Percentiles rank a stretch among this genome's conserved stretches.
Conservation (phyloP, 2,113 vertebrate species). For the Hydrochoerus hydrochaeris region DNA sequence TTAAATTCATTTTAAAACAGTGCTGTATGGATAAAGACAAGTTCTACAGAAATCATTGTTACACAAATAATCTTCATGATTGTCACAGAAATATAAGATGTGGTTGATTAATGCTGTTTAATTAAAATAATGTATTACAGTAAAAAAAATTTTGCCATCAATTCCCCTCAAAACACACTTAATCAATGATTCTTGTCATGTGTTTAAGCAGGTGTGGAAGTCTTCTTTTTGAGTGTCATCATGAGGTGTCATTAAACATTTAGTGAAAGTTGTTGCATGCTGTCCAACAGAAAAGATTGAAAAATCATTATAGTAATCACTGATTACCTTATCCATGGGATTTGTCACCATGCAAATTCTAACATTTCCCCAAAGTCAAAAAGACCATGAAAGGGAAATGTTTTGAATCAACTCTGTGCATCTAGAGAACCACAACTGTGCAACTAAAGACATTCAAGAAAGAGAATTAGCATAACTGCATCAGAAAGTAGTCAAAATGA, state of each 20-base stretch:
- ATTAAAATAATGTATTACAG: not conserved
- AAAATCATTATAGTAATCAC: not conserved
- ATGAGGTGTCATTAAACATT: not conserved
- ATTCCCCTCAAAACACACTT: not conserved
- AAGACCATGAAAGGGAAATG: no score
- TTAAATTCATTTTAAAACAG: not conserved
- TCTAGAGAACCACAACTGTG: no score
- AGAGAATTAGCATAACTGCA: no score
- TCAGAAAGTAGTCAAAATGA: no score
- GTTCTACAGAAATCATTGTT: not conserved
- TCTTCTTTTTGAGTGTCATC: not conserved
- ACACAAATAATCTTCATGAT: not conserved
- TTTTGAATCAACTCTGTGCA: no score
- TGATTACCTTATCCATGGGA: no score
- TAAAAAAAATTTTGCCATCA: not conserved
- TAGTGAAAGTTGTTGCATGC: not conserved
- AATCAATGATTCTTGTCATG: not conserved
- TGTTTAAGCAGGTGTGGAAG: not conserved
- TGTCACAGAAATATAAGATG: not conserved
- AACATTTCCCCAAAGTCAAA: no score
- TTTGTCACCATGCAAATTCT: no score
- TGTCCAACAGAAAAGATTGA: not conserved
- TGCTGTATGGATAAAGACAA: not conserved
- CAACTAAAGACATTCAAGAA: no score
- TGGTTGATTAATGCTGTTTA: not conserved